Base-by-base conservation (phyloP, 2,113 vertebrate species). In the Phrynosoma platyrhinos region DNA sequence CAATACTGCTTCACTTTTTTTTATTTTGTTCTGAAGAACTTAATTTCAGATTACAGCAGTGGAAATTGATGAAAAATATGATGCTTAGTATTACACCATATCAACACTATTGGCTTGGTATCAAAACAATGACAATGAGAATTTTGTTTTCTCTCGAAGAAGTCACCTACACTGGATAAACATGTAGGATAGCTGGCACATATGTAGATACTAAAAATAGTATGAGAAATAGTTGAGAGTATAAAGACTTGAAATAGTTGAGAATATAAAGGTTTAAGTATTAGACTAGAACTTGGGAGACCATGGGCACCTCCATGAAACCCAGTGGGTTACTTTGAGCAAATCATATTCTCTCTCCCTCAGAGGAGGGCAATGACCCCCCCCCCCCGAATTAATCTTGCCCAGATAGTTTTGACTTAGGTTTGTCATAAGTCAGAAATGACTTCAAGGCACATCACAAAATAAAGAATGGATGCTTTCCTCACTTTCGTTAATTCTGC, bases 401-500 rank as follows among this genome's bases (percentile, higher is more conserved):
- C 13, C 18, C 58, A 62, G 58, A 62, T 18, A 62, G 18, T 62
- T 18, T 18, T 62, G 13, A 1, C 14, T 18, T 16, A 62, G 58
- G 58, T 62, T 62, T 62, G 58, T 12, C 13, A 62, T 16, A 16
- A 62, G 3, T 62, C 18, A 62, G 58, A 62, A 62, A 62, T 62
- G 4, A 62, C 14, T 62, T 62, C 4, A 62, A 3, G 58, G 58
- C 18, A 62, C 14, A 3, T 12, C 14, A 16, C 16, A 62, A 62
- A 58, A 12, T 16, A 69, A 9, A 69, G 87, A 95, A 92, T 66
- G 90, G 93, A 78, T 90, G 90, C 5, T 94, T 95, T 90, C 91
- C 86, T 93, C 8, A 66, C 91, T 77, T 76, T 87, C 87, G 83
- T 89, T 86, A 77, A 91, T 90, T 52, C 25, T 71, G 66, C 9